These are phyloP conservation scores for Rhizomys pruinosus DNA, from an alignment of 2,113 vertebrate species.

Conservation along the genomic window DNA sequence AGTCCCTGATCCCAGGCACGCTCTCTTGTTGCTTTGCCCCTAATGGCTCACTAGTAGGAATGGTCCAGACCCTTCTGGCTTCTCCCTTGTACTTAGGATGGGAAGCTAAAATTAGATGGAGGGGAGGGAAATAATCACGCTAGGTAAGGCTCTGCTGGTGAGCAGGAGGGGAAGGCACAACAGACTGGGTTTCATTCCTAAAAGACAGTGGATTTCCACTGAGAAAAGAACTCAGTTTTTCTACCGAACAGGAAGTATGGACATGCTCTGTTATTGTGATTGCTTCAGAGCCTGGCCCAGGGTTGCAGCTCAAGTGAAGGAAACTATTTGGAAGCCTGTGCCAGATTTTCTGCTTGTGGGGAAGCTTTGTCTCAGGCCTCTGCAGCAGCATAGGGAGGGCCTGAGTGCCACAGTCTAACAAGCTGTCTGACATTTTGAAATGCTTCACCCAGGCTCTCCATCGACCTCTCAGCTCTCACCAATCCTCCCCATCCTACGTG, in stretches of 20 bases:
- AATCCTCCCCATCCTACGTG: slow-evolving; percentile 45
- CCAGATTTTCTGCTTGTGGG: slow-evolving; percentile 79
- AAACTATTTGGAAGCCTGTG: slow-evolving; percentile 77
- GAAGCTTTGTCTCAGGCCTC: slow-evolving; percentile 73
- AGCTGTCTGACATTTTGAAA: slow-evolving; percentile 83
- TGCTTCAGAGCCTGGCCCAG: slow-evolving; percentile 77
- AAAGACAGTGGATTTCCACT: slow-evolving; percentile 76
- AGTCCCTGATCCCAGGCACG: neutral
- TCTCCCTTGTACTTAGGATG: neutral
- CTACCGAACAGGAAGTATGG: slow-evolving; percentile 77
- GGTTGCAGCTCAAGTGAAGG: slow-evolving; percentile 80
- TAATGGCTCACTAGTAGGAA: neutral
- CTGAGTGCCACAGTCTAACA: slow-evolving; percentile 84
- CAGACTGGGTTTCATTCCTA: slow-evolving; percentile 70
- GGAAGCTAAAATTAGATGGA: slow-evolving; percentile 42
- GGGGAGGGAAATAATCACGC: neutral
- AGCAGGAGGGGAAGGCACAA: neutral
- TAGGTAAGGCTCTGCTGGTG: slow-evolving; percentile 28
- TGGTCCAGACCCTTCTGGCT: neutral
- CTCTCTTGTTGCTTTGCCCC: neutral
- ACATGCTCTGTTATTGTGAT: slow-evolving; percentile 75
- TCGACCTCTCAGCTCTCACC: slow-evolving; percentile 68
- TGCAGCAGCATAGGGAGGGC: slow-evolving; percentile 72
- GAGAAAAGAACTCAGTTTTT: slow-evolving; percentile 73
- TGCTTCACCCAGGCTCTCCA: too few relatives aligned